phyloP scores from a whole-genome alignment of 2,888 invertebrate genomes.

The Hirtodrosophila histrioides region DNA sequence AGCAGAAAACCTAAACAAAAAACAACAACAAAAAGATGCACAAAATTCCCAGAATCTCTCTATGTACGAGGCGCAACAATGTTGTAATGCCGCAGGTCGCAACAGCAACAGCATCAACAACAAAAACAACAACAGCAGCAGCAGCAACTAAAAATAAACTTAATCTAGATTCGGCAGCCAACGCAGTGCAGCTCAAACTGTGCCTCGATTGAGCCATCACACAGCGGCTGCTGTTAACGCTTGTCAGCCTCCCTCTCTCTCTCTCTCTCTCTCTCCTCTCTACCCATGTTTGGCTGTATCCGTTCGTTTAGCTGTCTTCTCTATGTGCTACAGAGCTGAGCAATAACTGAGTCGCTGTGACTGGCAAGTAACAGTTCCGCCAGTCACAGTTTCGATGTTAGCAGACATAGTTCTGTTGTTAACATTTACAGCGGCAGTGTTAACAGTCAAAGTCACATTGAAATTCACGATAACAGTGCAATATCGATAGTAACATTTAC shows the following conservation, averaged over 20 bases:
- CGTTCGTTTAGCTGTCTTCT: conserved; percentile 5
- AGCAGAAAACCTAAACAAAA: conserved; percentile 24
- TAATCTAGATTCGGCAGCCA: conserved; percentile 65
- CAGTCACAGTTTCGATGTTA: no score
- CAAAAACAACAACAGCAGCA: conserved; percentile 22
- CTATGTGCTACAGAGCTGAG: not conserved
- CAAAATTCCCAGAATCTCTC: conserved; percentile 61
- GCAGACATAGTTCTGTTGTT: no score
- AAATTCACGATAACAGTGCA: no score
- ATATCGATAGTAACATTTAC: no score
- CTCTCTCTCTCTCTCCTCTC: not conserved
- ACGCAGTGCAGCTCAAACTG: conserved; percentile 60
- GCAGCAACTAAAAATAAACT: conserved; percentile 68
- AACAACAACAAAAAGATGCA: conserved; percentile 58
- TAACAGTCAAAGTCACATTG: no score
- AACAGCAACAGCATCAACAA: conserved; percentile 25
- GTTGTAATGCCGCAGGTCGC: conserved; percentile 63
- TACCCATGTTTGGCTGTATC: conserved; percentile 23
- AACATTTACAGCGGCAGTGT: no score
- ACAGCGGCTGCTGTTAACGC: conserved; percentile 75
- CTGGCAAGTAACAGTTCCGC: no score
- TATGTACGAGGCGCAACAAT: conserved; percentile 46
- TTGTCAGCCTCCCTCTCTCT: conserved; percentile 57
- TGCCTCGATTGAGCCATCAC: conserved; percentile 70
- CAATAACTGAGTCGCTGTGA: no score